phyloP scores from a whole-genome alignment of 2,888 invertebrate species.

The Leptinotarsa haldemani region DNA sequence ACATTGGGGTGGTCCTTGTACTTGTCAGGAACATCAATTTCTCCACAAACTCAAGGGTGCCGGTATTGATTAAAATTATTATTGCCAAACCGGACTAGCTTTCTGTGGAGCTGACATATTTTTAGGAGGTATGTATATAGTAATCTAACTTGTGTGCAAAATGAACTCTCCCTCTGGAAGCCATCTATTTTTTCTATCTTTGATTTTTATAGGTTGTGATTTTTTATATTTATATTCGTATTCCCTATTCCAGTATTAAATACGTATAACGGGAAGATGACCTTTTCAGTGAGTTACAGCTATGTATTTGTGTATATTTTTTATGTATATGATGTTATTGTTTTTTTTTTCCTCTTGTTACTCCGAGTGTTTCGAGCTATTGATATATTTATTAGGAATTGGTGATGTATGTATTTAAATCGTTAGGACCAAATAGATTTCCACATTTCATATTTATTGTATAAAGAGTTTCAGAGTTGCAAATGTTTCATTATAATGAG shows the following conservation, averaged over 20 bases:
- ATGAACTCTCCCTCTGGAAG: constrained; percentile 35
- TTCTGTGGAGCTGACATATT: constrained; percentile 17
- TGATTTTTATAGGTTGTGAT: constrained; percentile 49
- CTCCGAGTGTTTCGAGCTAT: constrained; percentile 47
- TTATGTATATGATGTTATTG: constrained; percentile 51
- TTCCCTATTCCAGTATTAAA: constrained; percentile 52
- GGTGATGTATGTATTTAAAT: constrained; percentile 58
- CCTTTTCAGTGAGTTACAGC: constrained; percentile 47
- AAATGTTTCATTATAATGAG: constrained; percentile 45
- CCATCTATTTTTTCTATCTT: constrained; percentile 47
- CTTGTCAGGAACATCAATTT: too few relatives aligned
- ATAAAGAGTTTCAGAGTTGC: constrained; percentile 51
- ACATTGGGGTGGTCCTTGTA: too few relatives aligned
- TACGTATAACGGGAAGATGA: constrained; percentile 34
- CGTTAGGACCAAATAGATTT: constrained; percentile 63
- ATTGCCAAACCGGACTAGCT: neutral
- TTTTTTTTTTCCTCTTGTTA: constrained; percentile 51
- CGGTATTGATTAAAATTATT: too few relatives aligned
- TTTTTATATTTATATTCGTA: constrained; percentile 42
- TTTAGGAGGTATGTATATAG: constrained; percentile 32
- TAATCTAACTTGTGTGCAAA: constrained; percentile 35
- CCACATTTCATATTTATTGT: constrained; percentile 59
- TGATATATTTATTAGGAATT: constrained; percentile 44
- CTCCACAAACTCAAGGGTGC: too few relatives aligned
- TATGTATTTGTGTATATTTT: constrained; percentile 46